A percentile compares a stretch with the other conserved stretches of the same genome.
Conservation (phyloP, 35 echinoderm and acorn worm genomes). For the Patiria miniata region DNA sequence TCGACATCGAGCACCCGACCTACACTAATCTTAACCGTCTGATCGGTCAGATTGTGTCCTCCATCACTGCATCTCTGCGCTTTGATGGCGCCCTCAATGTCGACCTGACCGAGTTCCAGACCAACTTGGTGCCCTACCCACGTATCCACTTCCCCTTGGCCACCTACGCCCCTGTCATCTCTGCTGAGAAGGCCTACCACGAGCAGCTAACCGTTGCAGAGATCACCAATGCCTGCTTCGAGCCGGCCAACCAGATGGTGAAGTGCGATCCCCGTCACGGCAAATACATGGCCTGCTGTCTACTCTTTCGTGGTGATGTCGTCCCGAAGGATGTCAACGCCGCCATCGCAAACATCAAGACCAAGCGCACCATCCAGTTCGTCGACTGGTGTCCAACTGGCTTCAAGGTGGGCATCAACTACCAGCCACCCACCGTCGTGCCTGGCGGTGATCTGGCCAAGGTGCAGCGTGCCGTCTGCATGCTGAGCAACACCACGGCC, state of each 20-base stretch:
- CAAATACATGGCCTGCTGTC: conserved; percentile 92
- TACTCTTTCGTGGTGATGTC: conserved; percentile 87
- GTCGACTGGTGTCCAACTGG: conserved; percentile 98
- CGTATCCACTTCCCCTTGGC: conserved; percentile 86
- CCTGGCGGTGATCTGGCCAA: conserved; percentile 93
- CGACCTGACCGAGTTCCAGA: conserved; percentile 86
- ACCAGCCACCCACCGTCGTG: conserved; percentile 77
- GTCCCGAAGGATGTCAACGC: conserved; percentile 96
- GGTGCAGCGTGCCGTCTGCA: conserved; percentile 89
- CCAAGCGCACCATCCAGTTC: conserved; percentile 97
- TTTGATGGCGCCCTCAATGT: conserved; percentile 84
- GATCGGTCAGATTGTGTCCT: conserved; percentile 81
- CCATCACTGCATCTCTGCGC: conserved; percentile 77
- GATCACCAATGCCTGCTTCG: conserved; percentile 75
- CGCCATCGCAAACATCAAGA: conserved; percentile 95
- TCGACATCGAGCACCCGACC: conserved; percentile 79
- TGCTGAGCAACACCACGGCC: conserved; percentile 91
- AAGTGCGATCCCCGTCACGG: conserved; percentile 90
- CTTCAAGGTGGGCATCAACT: conserved; percentile 86
- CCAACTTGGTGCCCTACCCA: conserved; percentile 87
- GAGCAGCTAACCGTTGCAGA: conserved; percentile 78
- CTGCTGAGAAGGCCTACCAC: conserved; percentile 86
- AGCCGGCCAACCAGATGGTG: conserved; percentile 95
- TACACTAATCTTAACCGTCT: conserved; percentile 85
- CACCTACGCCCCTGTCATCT: conserved; percentile 85